Base-by-base conservation (phyloP, 1,140 invertebrate genomes). In the Drosophila triauraria region DNA sequence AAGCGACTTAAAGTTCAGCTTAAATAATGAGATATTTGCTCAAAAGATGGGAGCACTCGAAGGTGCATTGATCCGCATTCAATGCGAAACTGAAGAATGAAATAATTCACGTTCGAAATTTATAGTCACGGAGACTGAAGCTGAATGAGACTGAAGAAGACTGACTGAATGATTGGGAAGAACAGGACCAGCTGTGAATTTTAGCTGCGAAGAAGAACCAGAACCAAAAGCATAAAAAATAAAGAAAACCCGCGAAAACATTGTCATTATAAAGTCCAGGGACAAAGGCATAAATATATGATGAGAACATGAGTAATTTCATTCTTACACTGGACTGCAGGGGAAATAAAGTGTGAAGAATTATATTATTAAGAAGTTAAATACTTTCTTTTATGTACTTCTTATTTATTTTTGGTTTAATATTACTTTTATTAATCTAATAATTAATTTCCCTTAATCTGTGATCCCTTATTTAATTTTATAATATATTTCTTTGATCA, bases 31-130 rank as follows among this genome's bases (percentile, higher is more conserved):
- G 63, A 51, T 68, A 72, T 65, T 81, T 70, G 57, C 69, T 50
- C 32, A 76, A 46, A 15, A 69, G 42, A 69, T 56, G 20, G n/a
- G 32, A 68, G 64, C 23, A 57, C 69, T 35, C 30, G 25, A 57
- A 65, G 80, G 75, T 85, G 75, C 85, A 88, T 69, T 84, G 85
- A 85, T 90, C 75, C 54, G 70, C 50, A 53, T 77, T 87, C 83
- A 84, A 84, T 76, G 61, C 46, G 27, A 61, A 46, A 23, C 57
- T 25, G 35, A 44, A 59, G 62, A 67, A 75, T 42, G 61, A 59
- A 76, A 67, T 75, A 75, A 75, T 75, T 75, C 27, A 74, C 47
- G 47, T 53, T 46, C 40, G 44, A 72, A 74, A 74, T 71, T 59
- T 72, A 72, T 72, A 35, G 47, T 10, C 30, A 32, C 10, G 13